These are phyloP conservation scores for Sinella curviseta DNA, from an alignment of 1,140 invertebrate genomes.

Conservation along the genomic window DNA sequence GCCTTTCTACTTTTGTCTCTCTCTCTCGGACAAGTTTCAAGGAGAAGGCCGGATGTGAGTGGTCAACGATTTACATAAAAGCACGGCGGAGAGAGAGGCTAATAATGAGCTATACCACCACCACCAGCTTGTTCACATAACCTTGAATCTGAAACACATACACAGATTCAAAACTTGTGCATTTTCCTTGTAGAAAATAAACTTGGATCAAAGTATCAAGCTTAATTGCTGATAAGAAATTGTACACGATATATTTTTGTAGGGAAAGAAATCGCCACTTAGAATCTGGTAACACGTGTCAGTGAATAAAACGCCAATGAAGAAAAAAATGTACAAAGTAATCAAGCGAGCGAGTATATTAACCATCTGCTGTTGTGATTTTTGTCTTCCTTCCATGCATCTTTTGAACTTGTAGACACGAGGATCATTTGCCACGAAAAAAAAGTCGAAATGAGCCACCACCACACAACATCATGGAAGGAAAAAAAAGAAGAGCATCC, in stretches of 20 bases:
- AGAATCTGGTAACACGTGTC: slow-evolving; percentile 9
- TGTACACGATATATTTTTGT: neutral
- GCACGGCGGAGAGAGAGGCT: neutral
- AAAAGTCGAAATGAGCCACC: too few relatives aligned
- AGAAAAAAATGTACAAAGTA: neutral
- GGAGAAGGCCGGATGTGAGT: neutral
- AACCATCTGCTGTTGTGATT: neutral
- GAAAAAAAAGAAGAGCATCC: too few relatives aligned
- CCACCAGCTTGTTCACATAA: neutral
- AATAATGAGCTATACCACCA: too few relatives aligned
- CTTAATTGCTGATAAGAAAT: neutral
- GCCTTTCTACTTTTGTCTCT: too few relatives aligned
- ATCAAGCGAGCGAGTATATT: neutral
- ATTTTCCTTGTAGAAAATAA: too few relatives aligned
- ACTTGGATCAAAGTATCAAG: neutral
- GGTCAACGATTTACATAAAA: neutral
- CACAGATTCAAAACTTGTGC: neutral
- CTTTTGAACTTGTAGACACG: too few relatives aligned
- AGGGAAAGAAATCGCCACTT: neutral
- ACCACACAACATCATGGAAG: too few relatives aligned
- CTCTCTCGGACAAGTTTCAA: neutral
- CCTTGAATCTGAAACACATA: neutral
- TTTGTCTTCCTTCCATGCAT: neutral
- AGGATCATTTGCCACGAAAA: too few relatives aligned
- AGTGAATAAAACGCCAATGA: neutral